phyloP scores from a whole-genome alignment of 64 coral and sea anemone genomes.

The Pachyseris speciosa region DNA sequence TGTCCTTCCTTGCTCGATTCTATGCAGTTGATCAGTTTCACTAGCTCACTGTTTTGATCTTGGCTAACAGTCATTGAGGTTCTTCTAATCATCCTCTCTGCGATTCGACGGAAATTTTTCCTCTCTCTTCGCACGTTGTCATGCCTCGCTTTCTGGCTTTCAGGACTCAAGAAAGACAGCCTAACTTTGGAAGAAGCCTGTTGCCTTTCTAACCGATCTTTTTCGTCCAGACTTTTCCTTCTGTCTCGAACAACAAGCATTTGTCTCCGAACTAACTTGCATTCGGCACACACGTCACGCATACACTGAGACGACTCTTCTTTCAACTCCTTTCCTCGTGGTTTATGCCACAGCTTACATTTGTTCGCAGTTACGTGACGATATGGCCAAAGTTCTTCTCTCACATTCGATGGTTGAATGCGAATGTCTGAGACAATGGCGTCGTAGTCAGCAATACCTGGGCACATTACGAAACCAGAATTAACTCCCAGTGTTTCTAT shows the following conservation, averaged over 20 bases:
- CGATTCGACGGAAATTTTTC: neutral
- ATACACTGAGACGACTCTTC: neutral
- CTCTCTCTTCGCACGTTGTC: neutral
- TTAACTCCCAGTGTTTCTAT: neutral
- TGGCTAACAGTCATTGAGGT: neutral
- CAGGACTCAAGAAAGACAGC: neutral
- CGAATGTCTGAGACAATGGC: neutral
- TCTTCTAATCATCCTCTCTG: neutral
- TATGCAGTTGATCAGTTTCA: neutral
- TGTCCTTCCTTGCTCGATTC: constrained; percentile 16
- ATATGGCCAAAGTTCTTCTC: neutral
- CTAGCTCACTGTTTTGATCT: neutral
- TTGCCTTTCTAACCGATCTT: neutral
- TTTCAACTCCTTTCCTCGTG: neutral
- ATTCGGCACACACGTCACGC: neutral
- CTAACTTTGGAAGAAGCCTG: neutral
- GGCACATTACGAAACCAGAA: neutral
- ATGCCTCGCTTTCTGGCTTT: neutral
- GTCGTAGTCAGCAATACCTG: neutral
- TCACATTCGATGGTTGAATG: too few species aligned
- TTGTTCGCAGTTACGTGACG: neutral
- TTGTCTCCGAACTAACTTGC: neutral
- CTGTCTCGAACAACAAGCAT: neutral
- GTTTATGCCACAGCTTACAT: neutral
- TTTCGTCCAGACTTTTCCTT: neutral